These are phyloP conservation scores for Triops longicaudatus DNA, from an alignment of 1,140 invertebrate genomes.

Conservation along the genomic window DNA sequence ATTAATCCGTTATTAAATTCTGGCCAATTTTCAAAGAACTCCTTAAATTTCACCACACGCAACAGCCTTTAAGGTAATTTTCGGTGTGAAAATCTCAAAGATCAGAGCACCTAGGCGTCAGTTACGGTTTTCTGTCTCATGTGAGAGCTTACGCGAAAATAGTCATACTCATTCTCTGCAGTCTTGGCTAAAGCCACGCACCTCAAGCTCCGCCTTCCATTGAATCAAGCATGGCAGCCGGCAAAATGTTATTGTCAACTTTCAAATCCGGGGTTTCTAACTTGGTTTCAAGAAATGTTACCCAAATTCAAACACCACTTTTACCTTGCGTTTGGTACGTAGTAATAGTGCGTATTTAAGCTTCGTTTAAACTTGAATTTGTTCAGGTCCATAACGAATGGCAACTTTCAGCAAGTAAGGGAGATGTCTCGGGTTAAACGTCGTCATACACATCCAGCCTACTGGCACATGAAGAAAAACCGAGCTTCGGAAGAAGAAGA, in stretches of 20 bases:
- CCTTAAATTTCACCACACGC: too few species aligned
- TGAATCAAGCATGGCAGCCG: background rate
- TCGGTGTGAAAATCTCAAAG: too few species aligned
- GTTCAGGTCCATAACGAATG: background rate
- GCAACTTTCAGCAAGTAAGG: conserved; percentile 21
- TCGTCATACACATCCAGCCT: conserved; percentile 25
- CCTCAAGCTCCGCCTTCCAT: background rate
- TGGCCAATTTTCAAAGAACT: too few species aligned
- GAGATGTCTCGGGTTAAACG: conserved; percentile 29
- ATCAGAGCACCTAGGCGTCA: too few species aligned
- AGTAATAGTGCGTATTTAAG: background rate
- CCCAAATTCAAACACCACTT: background rate
- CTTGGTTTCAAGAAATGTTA: background rate
- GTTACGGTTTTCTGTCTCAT: too few species aligned
- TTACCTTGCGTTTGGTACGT: background rate
- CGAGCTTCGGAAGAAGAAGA: conserved; percentile 55
- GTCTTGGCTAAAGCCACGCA: background rate
- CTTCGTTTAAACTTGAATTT: background rate
- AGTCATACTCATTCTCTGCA: background rate
- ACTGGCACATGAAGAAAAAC: conserved; percentile 26
- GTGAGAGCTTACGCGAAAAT: background rate
- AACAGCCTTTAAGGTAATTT: too few species aligned
- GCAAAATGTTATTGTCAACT: background rate
- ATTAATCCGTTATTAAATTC: too few species aligned
- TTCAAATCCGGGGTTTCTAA: background rate